Base-by-base conservation (phyloP, 2,113 vertebrate species). In the Corythaixoides concolor region DNA sequence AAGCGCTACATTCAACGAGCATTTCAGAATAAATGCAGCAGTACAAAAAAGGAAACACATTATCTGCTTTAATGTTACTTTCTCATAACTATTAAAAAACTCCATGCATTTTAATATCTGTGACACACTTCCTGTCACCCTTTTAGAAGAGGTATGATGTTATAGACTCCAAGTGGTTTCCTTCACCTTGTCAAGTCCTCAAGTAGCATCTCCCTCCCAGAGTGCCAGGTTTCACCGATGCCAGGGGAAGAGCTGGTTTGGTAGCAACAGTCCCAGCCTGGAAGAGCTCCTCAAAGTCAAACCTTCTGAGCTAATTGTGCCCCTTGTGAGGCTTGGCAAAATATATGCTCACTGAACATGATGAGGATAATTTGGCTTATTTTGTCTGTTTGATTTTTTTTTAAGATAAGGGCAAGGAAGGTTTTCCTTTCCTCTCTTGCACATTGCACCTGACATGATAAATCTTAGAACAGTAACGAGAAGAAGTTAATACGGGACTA, bases 391-490 rank as follows among this genome's bases (percentile, higher is more conserved):
- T 82, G 41, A 14, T 24, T 78, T 76, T 87, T 72, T 63, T 93
- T 77, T 74, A 47, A 87, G 66, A 45, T 84, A 59, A 89, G 70
- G 67, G 59, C 43, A 95, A 62, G 28, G 69, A 82, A 96, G 58
- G 56, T 86, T 96, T 91, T 94, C 63, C 35, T 85, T 90, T 90
- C 74, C 24, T 88, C 59, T 50, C 24, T 78, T 83, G 69, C 62
- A 89, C 74, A 28, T 75, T 74, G 64, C 72, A 91, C 56, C 63
- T 73, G 76, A 77, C 64, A 45, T 60, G 87, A 97, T 92, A 87
- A 91, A 97, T 95, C 88, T 95, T 49, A 62, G 45, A 80, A 82
- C 52, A 91, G 88, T 95, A 97, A 97, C 89, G 92, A 97, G 89
- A 90, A 94, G 93, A 94, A 95, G 90, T 83, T 94, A 95, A 95